Base-by-base conservation (phyloP, 2,113 vertebrate genomes). In the Sphyrna mokarran region DNA sequence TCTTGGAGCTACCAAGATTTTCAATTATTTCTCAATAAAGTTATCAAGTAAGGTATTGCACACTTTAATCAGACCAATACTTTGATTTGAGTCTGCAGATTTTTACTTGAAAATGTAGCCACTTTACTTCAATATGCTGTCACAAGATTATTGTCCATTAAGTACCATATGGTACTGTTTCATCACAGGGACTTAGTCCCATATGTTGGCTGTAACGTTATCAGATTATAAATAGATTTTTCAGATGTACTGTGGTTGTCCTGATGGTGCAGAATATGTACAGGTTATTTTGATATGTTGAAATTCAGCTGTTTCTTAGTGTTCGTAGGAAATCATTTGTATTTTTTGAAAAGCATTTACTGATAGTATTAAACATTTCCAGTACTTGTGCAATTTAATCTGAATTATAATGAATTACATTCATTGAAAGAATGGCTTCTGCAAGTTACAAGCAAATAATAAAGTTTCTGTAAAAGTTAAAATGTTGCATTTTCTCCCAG, bases 301-400 rank as follows among this genome's bases (percentile, higher is more conserved):
- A 94, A 70, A 70, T 94, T 94, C 68, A 94, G 66, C 68, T 94
- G 91, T 69, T 93, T 66, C n/a, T 11, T 26, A 40, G 18, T 94
- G 40, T 10, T 69, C 20, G 66, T 40, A 26, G 20, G 66, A 13
- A 14, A 48, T 29, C n/a, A 66, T 43, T 94, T 94, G 91, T 66
- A 16, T 22, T 37, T 66, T 93, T 93, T 33, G 16, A n/a, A 33
- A n/a, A 9, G 22, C 2, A 16, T 90, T 90, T 90, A 33, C 61
- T 90, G 26, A 3, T n/a, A 6, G 13, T 93, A 61, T 93, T 93
- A 37, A n/a, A 66, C 80, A 16, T 83, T 40, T 7, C 58, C 13
- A 37, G 26, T 61, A 13, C 86, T n/a, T 63, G 14, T 58, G 54
- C n/a, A 26, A 58, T 66, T 93, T 93, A 93, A 22, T 93, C 61